phyloP scores from a whole-genome alignment of 2,113 vertebrate genomes.

The Crotalus tigris region DNA sequence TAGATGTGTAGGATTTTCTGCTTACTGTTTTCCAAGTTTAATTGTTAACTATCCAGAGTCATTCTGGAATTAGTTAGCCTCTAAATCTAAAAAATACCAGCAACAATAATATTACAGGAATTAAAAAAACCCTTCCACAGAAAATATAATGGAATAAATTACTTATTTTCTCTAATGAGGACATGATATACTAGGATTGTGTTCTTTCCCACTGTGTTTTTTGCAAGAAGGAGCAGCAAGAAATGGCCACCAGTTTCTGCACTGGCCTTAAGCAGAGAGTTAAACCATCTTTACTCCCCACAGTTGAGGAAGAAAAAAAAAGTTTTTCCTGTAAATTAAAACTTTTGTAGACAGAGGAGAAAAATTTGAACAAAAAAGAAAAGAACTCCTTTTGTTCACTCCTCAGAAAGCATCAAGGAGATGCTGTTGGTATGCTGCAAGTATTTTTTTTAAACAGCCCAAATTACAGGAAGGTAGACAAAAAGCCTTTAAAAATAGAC shows the following conservation, averaged over 20 bases:
- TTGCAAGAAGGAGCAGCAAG: background rate
- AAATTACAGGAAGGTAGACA: background rate
- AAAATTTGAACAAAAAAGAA: background rate
- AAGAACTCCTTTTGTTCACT: background rate
- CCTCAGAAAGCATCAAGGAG: background rate
- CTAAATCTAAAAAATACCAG: background rate
- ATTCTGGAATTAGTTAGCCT: background rate
- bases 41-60: background rate
- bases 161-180: background rate
- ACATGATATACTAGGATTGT: no score
- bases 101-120: background rate
- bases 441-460: background rate
- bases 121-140: background rate
- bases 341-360: background rate
- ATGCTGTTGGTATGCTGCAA: background rate
- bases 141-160: background rate
- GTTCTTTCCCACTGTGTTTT: background rate
- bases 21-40: background rate
- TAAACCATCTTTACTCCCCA: background rate
- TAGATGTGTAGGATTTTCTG: background rate
- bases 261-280: background rate
- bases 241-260: background rate
- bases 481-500: background rate
- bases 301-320: background rate
- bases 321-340: background rate